Evolutionary conservation across 1,140 invertebrate species (phyloP), one percentile per base, ranked within the genome.

Genomic region (Steinernema feltiae): DNA sequence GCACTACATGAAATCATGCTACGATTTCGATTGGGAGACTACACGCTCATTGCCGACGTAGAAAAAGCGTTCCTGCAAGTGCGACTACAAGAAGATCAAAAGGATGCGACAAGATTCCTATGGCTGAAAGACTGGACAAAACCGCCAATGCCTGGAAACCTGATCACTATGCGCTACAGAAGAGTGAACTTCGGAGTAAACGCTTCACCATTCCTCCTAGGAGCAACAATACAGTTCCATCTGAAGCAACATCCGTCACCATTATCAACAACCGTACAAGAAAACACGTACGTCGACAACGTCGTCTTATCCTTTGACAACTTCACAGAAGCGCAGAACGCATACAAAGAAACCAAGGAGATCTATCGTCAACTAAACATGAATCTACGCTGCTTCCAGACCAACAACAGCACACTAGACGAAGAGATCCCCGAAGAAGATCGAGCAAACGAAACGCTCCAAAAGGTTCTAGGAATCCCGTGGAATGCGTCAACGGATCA

Each of bases 31-130:
- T 1, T 46, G 1, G 17, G 21, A 31, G 3, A 81, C 15, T 48
- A 21, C 29, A 71, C 71, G 0, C 21, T 81, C 18, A 30, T 77
- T 1, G 75, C 70, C 0, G 79, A 80, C 31, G 74, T 80, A 24
- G 70, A 78, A 31, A 48, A 76, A 31, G 79, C 79, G 0, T 81
- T 80, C 73, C 76, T 80, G 7, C 79, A 80, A 41, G 32, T 80
- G 3, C 0, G n/a, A 29, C n/a, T 80, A 3, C 18, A 32, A 30
- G 46, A 79, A 2, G 24, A 32, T 24, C 35, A 81, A 27, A 21
- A 79, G 21, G 80, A 81, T 31, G 70, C 63, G 0, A 78, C 76
- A 3, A 15, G 72, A 27, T 79, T 81, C 70, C 30, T 80, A n/a
- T 80, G 79, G 79, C 1, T 80, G 12, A 69, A 75, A n/a, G 69